Base-by-base conservation (phyloP, 2,797 vertebrate genomes). In the Nasua narica region DNA sequence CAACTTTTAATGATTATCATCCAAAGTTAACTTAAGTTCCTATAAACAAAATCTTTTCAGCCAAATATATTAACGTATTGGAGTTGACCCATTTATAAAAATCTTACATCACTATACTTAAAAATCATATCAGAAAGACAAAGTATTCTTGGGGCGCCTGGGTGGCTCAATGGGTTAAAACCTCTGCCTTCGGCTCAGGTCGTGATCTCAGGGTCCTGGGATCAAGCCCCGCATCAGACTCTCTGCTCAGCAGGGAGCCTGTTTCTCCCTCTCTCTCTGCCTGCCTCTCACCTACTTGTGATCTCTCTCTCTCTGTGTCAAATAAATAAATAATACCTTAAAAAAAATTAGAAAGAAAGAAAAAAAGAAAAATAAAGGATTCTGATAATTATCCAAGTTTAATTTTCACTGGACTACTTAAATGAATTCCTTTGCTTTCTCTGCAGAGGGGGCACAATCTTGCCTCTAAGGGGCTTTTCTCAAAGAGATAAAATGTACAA, bases 51-150 rank as follows among this genome's bases (percentile, higher is more conserved):
- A 54, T 88, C 35, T 37, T 77, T 29, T 76, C 43, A 70, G 40
- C 9, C 81, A 95, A 88, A 90, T 78, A 56, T 58, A 60, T 11
- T 25, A 69, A 93, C 70, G 43, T 87, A 79, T 62, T 72, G 19
- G 58, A 85, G 60, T 40, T 87, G 43, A 94, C 62, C 60, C 35
- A 3, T 65, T 94, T 9, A 96, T 3, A 37, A 69, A 94, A 56
- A 32, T 60, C 90, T 90, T 67, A 92, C 54, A 58, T 93, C 14
- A 7, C n/a, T 78, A 7, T 37, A 79, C 65, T 87, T 97, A 78
- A 88, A 97, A 92, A 90, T 81, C 21, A 25, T 65, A 48, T 69
- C 58, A 65, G 70, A 87, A 94, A 97, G 32, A 58, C 65, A n/a
- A n/a, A n/a, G n/a, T n/a, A n/a, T n/a, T n/a, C n/a, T n/a, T n/a